Percentiles rank a stretch among this genome's conserved stretches.
These are phyloP conservation scores for Sebastes diaconus DNA, from an alignment of 2,797 vertebrate species.

Conservation along the genomic window DNA sequence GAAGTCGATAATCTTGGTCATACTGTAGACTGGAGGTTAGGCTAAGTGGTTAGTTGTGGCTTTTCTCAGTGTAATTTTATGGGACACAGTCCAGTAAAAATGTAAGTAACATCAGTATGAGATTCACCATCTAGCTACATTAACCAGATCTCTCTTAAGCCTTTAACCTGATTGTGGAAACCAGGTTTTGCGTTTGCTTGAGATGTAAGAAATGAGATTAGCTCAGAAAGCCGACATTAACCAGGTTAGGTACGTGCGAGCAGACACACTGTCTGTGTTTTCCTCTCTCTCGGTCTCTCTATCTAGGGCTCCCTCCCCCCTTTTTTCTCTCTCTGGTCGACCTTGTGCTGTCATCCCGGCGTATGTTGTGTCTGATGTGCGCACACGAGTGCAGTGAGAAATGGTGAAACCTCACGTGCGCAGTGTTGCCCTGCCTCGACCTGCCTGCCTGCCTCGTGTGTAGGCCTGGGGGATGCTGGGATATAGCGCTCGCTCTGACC, in stretches of 20 bases:
- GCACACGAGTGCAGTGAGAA: constrained; percentile 20
- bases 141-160: neutral
- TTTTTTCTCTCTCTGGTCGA: constrained; percentile 3
- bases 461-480: constrained; percentile 41
- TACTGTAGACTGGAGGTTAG: neutral
- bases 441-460: constrained; percentile 6
- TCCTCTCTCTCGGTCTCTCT: neutral
- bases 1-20: neutral
- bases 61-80: neutral
- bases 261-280: constrained; percentile 27
- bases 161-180: constrained; percentile 4
- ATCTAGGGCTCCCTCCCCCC: neutral
- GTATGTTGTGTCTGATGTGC: constrained; percentile 46
- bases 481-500: constrained; percentile 29
- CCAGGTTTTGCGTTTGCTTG: constrained; percentile 6
- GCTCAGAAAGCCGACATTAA: constrained; percentile 16
- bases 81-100: neutral
- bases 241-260: constrained; percentile 9
- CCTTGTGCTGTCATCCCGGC: constrained; percentile 47
- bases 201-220: constrained; percentile 26
- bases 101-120: neutral
- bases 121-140: neutral
- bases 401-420: constrained; percentile 39
- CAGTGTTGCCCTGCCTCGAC: constrained; percentile 33
- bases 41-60: neutral